Conservation (phyloP, 1,140 invertebrate species). For the Saccostrea echinata region DNA sequence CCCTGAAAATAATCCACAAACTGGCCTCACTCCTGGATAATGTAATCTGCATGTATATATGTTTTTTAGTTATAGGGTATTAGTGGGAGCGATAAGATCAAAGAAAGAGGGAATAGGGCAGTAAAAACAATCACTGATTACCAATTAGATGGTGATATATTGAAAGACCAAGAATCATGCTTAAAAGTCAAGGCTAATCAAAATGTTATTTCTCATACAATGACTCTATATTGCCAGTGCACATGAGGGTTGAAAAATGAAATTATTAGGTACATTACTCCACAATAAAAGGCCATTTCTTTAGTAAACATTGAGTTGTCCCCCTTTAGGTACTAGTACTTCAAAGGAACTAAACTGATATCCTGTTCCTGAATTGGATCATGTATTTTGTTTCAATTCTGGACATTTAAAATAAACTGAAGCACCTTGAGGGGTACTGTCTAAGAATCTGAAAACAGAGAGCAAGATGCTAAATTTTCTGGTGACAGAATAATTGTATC, state of each 20-base stretch:
- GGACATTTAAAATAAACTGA: too few relatives aligned
- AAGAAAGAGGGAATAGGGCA: not conserved
- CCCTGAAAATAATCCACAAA: slow-evolving; percentile 2
- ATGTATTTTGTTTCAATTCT: too few relatives aligned
- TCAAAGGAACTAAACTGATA: too few relatives aligned
- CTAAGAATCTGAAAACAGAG: not conserved
- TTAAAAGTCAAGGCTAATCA: not conserved
- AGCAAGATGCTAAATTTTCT: slow-evolving; percentile 23
- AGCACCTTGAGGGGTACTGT: too few relatives aligned
- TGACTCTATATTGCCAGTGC: not conserved
- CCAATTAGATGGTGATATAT: slow-evolving; percentile 20
- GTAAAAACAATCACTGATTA: slow-evolving; percentile 24
- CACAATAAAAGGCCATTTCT: too few relatives aligned
- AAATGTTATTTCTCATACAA: slow-evolving; percentile 5
- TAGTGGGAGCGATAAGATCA: slow-evolving; percentile 16
- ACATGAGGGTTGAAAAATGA: not conserved
- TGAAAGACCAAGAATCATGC: slow-evolving; percentile 17
- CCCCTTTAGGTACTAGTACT: too few relatives aligned
- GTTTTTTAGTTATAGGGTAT: slow-evolving; percentile 1
- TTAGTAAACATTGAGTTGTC: too few relatives aligned
- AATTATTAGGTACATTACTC: too few relatives aligned
- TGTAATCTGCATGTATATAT: slow-evolving; percentile 25
- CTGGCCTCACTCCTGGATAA: slow-evolving; percentile 13
- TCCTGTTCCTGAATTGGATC: too few relatives aligned
- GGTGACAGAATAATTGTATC: slow-evolving; percentile 17